These are phyloP conservation scores for Aplysina aerophoba DNA, from an alignment of 37 sponge, comb jelly and placozoan genomes.

Conservation along the genomic window DNA sequence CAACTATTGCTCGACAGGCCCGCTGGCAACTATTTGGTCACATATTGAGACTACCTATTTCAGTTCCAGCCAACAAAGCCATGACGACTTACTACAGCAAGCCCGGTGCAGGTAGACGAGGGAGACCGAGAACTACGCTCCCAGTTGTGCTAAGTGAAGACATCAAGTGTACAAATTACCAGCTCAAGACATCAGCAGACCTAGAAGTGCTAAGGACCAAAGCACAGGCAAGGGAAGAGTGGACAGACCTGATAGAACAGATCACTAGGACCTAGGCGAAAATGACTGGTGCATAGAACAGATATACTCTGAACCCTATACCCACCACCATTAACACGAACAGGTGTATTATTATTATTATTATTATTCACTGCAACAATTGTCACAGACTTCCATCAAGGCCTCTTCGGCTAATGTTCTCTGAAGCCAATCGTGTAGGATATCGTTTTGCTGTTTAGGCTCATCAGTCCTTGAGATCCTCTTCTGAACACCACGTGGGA, in stretches of 20 bases:
- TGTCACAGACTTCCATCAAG: too few relatives aligned
- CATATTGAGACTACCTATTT: slow-evolving; percentile 21
- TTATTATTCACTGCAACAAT: too few relatives aligned
- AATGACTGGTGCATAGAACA: slow-evolving; percentile 12
- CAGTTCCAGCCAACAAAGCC: slow-evolving; percentile 30
- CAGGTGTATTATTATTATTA: slow-evolving; percentile 20
- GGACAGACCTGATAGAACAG: slow-evolving; percentile 14
- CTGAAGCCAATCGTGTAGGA: too few relatives aligned
- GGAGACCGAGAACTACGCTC: slow-evolving; percentile 23
- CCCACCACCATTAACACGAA: slow-evolving; percentile 19
- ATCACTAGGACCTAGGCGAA: slow-evolving; percentile 27
- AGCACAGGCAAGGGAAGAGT: slow-evolving; percentile 19
- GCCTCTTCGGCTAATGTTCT: too few relatives aligned
- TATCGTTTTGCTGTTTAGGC: too few relatives aligned
- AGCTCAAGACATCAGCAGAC: slow-evolving; percentile 9
- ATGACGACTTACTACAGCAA: slow-evolving; percentile 18
- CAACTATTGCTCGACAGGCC: slow-evolving; percentile 20
- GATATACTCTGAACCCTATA: background rate
- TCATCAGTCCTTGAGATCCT: too few relatives aligned
- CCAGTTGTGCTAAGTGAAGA: slow-evolving; percentile 26
- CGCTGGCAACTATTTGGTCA: slow-evolving; percentile 27
- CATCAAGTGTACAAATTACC: slow-evolving; percentile 1
- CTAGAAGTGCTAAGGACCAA: slow-evolving; percentile 1
- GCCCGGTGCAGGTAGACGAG: slow-evolving; percentile 22
- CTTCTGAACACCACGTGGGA: too few relatives aligned